Base-by-base conservation (phyloP, 2,888 invertebrate genomes). In the Apamea anceps region DNA sequence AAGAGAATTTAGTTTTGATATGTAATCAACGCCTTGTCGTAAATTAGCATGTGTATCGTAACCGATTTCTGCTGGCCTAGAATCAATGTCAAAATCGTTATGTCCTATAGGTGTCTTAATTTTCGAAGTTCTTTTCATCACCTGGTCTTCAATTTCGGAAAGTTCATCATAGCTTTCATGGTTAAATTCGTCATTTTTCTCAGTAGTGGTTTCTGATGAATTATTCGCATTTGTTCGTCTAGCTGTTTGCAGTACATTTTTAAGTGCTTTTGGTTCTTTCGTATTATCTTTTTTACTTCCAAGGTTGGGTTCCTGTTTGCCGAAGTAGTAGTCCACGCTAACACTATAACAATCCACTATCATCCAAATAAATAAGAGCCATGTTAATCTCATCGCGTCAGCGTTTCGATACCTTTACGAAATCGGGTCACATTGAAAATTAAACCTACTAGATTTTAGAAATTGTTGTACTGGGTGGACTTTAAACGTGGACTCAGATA, bases 261-360 rank as follows among this genome's bases (percentile, higher is more conserved):
- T 32, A 68, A 37, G 25, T 51, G 48, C 28, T 37, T 72, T 60
- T 25, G 60, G 12, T 45, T 60, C 15, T 54, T 74, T 54, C 15
- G 7, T 54, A 68, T 76, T 77, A 32, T 62, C n/a, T 60, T 71
- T 78, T 62, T 57, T 66, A 62, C 79, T 76, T 74, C 75, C 66
- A 28, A 12, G 25, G 12, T 80, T 80, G 45, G 75, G 62, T 71
- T 87, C 79, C 48, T 85, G 81, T 74, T 75, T 78, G 60, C 80
- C 87, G 65, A 77, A 72, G 73, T 91, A 93, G 87, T 94, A 94
- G 79, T 94, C 94, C 65, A 90, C 82, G 79, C 91, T 89, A n/a
- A 94, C 85, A 75, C 86, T 72, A 73, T 81, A 73, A 84, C 88
- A 89, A 51, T 80, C 57, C 45, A 71, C 32, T 77, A 90, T 83